Percentiles rank a stretch among this genome's conserved stretches.
Conservation (phyloP, 2,797 vertebrate genomes). For the Trachurus trachurus region DNA sequence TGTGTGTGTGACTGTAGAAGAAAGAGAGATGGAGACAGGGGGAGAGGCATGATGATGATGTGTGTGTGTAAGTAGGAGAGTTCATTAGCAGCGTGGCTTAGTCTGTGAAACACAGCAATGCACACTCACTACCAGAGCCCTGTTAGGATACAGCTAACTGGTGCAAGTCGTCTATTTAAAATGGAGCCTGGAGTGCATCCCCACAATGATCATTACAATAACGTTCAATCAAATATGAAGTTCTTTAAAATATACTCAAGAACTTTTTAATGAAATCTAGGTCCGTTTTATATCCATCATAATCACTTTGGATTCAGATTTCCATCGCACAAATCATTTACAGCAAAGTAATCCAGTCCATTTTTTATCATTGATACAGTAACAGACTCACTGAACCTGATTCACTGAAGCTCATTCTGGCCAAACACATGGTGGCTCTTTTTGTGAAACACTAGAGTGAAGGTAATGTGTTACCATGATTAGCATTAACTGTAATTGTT, state of each 20-base stretch:
- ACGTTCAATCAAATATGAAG: neutral
- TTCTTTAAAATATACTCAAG: neutral
- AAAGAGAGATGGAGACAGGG: neutral
- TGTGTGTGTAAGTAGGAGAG: conserved; percentile 3
- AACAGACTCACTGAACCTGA: neutral
- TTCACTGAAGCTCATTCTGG: too few relatives aligned
- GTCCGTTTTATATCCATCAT: neutral
- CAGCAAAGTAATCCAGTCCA: neutral
- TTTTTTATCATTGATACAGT: neutral
- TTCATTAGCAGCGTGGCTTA: conserved; percentile 1
- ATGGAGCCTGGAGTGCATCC: neutral
- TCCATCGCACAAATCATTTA: neutral
- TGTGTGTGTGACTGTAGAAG: conserved; percentile 13
- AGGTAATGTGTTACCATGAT: neutral
- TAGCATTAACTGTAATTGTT: neutral
- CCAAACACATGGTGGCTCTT: neutral
- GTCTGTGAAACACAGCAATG: neutral
- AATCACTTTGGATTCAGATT: neutral
- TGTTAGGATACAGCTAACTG: neutral
- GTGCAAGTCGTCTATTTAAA: neutral
- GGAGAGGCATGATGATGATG: conserved; percentile 15
- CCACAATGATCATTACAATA: neutral
- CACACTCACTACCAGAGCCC: neutral
- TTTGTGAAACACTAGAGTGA: neutral
- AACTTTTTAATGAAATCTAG: neutral